Conservation (phyloP, 1,140 invertebrate species). For the Drosophila malerkotliana region DNA sequence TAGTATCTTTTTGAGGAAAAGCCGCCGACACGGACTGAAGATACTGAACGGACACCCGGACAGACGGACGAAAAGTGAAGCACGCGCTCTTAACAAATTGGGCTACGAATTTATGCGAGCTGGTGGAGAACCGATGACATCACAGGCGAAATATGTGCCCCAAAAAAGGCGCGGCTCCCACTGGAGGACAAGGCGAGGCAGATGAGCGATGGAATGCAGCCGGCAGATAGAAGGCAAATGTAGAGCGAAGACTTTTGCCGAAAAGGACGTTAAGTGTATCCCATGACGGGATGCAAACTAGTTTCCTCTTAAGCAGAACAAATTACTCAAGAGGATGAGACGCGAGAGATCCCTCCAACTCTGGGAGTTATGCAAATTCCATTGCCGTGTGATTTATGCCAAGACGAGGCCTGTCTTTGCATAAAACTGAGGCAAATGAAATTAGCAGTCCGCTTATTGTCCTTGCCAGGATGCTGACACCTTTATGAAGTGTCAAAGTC, state of each 20-base stretch:
- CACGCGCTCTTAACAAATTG: constrained; percentile 80
- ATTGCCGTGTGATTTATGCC: constrained; percentile 57
- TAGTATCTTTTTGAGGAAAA: constrained; percentile 75
- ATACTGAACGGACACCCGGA: neutral
- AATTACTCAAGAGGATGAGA: constrained; percentile 44
- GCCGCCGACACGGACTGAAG: constrained; percentile 47
- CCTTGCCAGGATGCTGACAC: constrained; percentile 59
- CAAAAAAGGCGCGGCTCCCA: constrained; percentile 69
- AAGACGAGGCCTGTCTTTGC: constrained; percentile 46
- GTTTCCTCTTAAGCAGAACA: constrained; percentile 63
- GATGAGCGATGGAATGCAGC: constrained; percentile 52
- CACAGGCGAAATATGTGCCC: constrained; percentile 71
- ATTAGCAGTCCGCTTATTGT: constrained; percentile 53
- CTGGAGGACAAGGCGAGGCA: constrained; percentile 43
- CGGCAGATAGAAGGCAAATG: constrained; percentile 44
- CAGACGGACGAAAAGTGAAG: constrained; percentile 57
- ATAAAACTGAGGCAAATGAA: constrained; percentile 72
- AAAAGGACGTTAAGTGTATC: constrained; percentile 36
- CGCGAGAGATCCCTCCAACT: constrained; percentile 13
- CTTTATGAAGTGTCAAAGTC: constrained; percentile 81
- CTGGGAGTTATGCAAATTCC: constrained; percentile 68
- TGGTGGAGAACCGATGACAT: constrained; percentile 59
- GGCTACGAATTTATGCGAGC: constrained; percentile 73
- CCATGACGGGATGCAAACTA: constrained; percentile 71
- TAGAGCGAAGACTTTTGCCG: constrained; percentile 16